Evolutionary conservation across 2,888 invertebrate genomes (phyloP).

Genomic region (Epicampocera succincta): DNA sequence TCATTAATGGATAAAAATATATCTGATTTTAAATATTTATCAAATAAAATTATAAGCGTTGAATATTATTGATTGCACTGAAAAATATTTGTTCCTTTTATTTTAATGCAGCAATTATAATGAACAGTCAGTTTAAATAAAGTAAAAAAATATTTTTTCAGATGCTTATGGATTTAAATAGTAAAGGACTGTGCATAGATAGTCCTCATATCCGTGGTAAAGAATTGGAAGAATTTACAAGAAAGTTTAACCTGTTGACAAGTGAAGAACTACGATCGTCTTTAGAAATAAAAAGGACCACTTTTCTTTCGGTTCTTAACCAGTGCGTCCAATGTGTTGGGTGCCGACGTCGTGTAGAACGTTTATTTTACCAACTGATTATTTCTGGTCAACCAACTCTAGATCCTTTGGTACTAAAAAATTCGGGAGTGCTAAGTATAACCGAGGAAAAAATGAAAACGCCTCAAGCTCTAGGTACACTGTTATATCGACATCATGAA

Average conservation of each 20-base stretch:
- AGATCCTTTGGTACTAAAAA: slow-evolving; percentile 91
- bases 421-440: slow-evolving; percentile 89
- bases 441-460: slow-evolving; percentile 90
- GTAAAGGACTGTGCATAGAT: slow-evolving; percentile 92
- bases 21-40: too few relatives aligned
- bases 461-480: slow-evolving; percentile 90
- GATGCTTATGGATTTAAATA: slow-evolving; percentile 97
- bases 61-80: too few relatives aligned
- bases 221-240: slow-evolving; percentile 92
- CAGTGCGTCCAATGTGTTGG: slow-evolving; percentile 97
- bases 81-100: too few relatives aligned
- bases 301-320: slow-evolving; percentile 91
- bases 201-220: slow-evolving; percentile 90
- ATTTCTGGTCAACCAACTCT: slow-evolving; percentile 92
- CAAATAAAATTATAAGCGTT: too few relatives aligned
- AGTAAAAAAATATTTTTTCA: slow-evolving; percentile 79
- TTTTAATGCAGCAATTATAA: too few relatives aligned
- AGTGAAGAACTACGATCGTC: slow-evolving; percentile 90
- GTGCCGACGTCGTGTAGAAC: slow-evolving; percentile 94
- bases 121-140: too few relatives aligned
- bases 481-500: slow-evolving; percentile 92
- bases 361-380: slow-evolving; percentile 92
- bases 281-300: slow-evolving; percentile 90
- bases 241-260: slow-evolving; percentile 90
- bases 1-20: too few relatives aligned